Percentiles rank a stretch among this genome's conserved stretches.
Evolutionary conservation across 2,797 vertebrate genomes (phyloP).

Genomic region (Enteromius thamalakanensis): DNA sequence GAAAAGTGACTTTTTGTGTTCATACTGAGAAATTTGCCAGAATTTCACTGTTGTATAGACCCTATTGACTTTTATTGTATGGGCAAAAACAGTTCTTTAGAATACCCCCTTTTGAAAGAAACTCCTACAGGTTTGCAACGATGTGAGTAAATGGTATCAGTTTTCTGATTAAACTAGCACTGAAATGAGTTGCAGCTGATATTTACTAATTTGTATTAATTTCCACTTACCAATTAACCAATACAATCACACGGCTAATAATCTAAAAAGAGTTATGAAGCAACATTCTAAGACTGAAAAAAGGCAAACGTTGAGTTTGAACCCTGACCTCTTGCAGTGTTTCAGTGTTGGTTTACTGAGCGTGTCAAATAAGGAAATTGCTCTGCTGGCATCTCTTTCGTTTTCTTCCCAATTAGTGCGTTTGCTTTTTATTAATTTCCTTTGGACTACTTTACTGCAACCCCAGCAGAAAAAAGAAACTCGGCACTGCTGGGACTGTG

Average conservation of each 20-base stretch:
- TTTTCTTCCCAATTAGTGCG: slow-evolving; percentile 33
- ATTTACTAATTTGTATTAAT: neutral
- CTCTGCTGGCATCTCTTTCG: slow-evolving; percentile 21
- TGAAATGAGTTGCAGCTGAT: neutral
- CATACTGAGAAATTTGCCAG: neutral
- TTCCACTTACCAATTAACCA: neutral
- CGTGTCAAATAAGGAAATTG: slow-evolving; percentile 33
- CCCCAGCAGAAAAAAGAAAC: slow-evolving; percentile 26
- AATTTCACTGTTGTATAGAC: neutral
- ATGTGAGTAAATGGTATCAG: neutral
- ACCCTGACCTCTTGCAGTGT: slow-evolving; percentile 13
- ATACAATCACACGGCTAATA: neutral
- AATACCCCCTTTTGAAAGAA: neutral
- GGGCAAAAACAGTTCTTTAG: neutral
- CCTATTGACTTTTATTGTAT: neutral
- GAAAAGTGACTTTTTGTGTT: neutral
- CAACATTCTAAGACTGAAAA: neutral
- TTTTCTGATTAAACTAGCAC: neutral
- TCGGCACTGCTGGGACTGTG: neutral
- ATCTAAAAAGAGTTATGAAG: neutral
- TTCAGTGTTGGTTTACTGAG: slow-evolving; percentile 10
- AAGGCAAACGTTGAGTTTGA: neutral
- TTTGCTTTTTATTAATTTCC: slow-evolving; percentile 35
- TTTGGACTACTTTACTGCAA: slow-evolving; percentile 30
- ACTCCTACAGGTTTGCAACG: neutral